Base-by-base conservation (phyloP, 2,888 invertebrate genomes). In the Sphinx pinastri region DNA sequence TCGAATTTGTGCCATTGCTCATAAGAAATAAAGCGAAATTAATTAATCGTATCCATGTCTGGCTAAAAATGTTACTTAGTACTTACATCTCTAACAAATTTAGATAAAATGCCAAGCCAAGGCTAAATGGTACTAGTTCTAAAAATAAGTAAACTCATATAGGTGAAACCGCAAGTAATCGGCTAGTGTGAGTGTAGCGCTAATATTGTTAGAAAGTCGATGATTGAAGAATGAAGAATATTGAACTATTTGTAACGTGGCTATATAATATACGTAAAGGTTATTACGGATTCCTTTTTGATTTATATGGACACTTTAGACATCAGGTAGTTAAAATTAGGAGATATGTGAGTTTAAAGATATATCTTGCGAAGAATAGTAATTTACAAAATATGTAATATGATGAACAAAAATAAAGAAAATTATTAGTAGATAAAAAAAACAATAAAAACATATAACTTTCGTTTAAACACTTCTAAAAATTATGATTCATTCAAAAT, bases 161-260 rank as follows among this genome's bases (percentile, higher is more conserved):
- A 55, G 55, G 47, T 45, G 68, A 47, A 68, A 55, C 67, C 38
- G 67, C 51, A 67, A 45, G 67, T 25, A 25, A 7, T 38, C 13
- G 31, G 16, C 54, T 67, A 67, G 54, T 67, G 31, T 59, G 51
- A 49, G n/a, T 31, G 75, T 63, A 63, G 19, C 73, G 77, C 73
- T 75, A 80, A 81, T 76, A 77, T 76, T 73, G 80, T 82, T 86
- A 84, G 87, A 87, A 87, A 87, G 87, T 85, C 79, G 77, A 76
- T 78, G 78, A 82, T 83, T 77, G 76, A 72, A 74, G 78, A 82
- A 82, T 77, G 76, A 72, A 74, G 72, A 77, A 77, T 70, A 77
- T 79, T 82, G 79, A 83, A 81, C 81, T 81, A 80, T 76, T 82
- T 85, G 83, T 84, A 78, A 80, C 81, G 81, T 72, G 58, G 52